phyloP scores from a whole-genome alignment of 2,888 invertebrate species.

The Cosmia trapezina region DNA sequence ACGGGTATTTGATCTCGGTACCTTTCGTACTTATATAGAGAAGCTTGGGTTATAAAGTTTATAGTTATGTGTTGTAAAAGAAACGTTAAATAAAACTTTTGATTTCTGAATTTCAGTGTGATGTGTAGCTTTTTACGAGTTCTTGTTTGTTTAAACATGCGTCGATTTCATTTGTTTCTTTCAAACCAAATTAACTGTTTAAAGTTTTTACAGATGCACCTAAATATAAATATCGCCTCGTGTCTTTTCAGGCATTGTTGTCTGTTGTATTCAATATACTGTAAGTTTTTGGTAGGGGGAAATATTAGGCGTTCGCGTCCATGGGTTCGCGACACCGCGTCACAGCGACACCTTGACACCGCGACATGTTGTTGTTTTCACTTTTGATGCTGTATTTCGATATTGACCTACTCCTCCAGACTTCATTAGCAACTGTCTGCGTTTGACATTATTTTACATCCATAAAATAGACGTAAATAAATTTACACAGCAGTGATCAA shows the following conservation, averaged over 20 bases:
- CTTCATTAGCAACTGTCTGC: slow-evolving; percentile 28
- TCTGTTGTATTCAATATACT: slow-evolving; percentile 4
- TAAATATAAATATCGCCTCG: slow-evolving; percentile 1
- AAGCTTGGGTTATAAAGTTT: slow-evolving; percentile 32
- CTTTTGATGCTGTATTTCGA: background rate
- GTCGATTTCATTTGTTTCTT: slow-evolving; percentile 8
- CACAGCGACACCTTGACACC: too few relatives aligned
- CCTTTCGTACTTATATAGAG: slow-evolving; percentile 4
- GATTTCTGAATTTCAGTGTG: slow-evolving; percentile 20
- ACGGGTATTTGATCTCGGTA: slow-evolving; percentile 47
- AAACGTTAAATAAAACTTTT: slow-evolving; percentile 23
- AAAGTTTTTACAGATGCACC: slow-evolving; percentile 1
- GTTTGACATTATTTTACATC: slow-evolving; percentile 34
- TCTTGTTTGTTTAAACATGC: slow-evolving; percentile 4
- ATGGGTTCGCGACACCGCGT: too few relatives aligned
- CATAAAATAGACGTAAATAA: slow-evolving; percentile 21
- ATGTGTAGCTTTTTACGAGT: slow-evolving; percentile 5
- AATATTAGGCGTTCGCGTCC: too few relatives aligned
- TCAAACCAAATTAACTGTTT: slow-evolving; percentile 5
- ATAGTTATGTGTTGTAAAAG: slow-evolving; percentile 41
- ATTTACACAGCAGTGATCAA: slow-evolving; percentile 37
- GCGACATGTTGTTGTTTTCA: too few relatives aligned
- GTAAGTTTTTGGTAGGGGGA: background rate
- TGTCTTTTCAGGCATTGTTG: background rate
- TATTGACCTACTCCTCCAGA: slow-evolving; percentile 7